phyloP scores from a whole-genome alignment of 2,797 vertebrate species.

The Poeciliopsis infans region DNA sequence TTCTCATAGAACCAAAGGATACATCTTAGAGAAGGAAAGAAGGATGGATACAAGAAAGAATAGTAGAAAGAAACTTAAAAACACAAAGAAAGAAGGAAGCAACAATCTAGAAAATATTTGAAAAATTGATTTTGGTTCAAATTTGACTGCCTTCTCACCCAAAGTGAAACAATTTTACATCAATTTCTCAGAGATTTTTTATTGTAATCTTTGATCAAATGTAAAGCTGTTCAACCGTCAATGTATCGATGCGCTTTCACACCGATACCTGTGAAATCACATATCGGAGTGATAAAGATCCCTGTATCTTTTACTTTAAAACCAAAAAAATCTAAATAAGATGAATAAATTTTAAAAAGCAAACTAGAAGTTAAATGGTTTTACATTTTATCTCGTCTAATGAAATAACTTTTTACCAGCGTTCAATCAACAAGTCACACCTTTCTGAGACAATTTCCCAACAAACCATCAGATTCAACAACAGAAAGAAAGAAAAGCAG shows the following conservation, averaged over 20 bases:
- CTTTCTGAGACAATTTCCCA: not conserved
- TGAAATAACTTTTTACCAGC: not conserved
- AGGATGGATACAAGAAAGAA: not conserved
- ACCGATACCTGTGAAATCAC: too few relatives aligned
- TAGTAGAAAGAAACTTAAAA: not conserved
- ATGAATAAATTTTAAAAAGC: not conserved
- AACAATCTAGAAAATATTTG: not conserved
- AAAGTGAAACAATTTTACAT: not conserved
- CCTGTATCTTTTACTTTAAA: not conserved
- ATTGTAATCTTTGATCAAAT: not conserved
- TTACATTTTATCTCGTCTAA: not conserved
- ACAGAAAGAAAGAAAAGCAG: not conserved
- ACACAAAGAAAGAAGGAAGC: not conserved
- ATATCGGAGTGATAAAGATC: not conserved
- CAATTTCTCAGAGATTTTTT: not conserved
- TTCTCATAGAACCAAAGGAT: too few relatives aligned
- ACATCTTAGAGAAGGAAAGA: not conserved
- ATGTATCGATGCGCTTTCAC: too few relatives aligned
- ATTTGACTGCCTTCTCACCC: not conserved
- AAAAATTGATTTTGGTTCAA: not conserved
- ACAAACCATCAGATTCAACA: not conserved
- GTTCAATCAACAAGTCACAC: not conserved
- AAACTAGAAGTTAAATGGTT: not conserved
- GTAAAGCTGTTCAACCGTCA: not conserved
- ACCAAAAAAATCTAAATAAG: not conserved